Base-by-base conservation (phyloP, 1,140 invertebrate species). In the Drosophila biarmipes region DNA sequence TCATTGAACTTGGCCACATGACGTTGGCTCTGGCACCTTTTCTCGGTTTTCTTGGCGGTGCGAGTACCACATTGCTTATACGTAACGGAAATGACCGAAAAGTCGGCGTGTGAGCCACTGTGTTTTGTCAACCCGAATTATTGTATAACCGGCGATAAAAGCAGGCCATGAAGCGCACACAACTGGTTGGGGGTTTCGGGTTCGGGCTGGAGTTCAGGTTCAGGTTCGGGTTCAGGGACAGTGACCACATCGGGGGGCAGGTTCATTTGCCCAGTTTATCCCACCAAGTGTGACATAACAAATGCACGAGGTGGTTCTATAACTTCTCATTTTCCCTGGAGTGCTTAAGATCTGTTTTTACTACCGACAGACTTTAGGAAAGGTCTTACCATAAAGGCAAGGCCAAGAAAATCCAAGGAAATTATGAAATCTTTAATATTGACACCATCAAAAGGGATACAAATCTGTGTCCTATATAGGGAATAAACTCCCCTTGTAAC, bases 21-120 rank as follows among this genome's bases (percentile, higher is more conserved):
- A 71, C 71, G 74, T 61, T 67, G 54, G 53, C 55, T 64, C 58
- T 40, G 68, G 72, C 72, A 63, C 62, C 73, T 74, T 68, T 72
- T 71, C 68, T 76, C 27, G 21, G 56, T 27, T 73, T 72, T 71
- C 68, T 76, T 35, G 40, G 57, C 15, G 37, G 37, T 40, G n/a
- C 54, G 11, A 8, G 43, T 27, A 11, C 24, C 43, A 55, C 56
- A 31, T 45, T 43, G 37, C n/a, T 40, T 48, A 43, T 43, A 64
- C 51, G 78, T 82, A 87, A 87, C 82, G 84, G 82, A 87, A 82
- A 61, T 82, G 66, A 42, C 69, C 74, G 34, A 76, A 67, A 54
- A 58, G 71, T 24, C 34, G 53, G 31, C 61, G 52, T 52, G 52
- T 74, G 71, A 63, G 43, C 62, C 40, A 27, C n/a, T 37, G 34